phyloP scores from a whole-genome alignment of 2,888 invertebrate species.

The Clusia tigrina region DNA sequence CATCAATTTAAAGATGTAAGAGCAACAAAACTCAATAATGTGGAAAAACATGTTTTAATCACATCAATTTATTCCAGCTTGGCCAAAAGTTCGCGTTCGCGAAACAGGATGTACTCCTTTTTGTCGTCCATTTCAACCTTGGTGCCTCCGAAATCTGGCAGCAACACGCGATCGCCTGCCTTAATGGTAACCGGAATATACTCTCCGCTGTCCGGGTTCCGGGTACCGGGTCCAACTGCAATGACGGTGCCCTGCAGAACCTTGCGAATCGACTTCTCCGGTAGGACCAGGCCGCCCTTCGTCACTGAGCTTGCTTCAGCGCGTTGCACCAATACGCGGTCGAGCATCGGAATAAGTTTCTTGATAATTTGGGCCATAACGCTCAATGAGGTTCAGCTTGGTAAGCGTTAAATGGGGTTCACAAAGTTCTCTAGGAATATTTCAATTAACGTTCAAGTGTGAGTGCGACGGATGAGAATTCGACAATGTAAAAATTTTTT shows the following conservation, averaged over 20 bases:
- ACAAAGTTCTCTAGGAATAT: no score
- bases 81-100: slow-evolving; percentile 95
- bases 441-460: no score
- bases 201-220: slow-evolving; percentile 84
- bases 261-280: slow-evolving; percentile 95
- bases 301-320: slow-evolving; percentile 91
- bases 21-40: no score
- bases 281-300: slow-evolving; percentile 95
- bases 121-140: slow-evolving; percentile 91
- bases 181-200: slow-evolving; percentile 81
- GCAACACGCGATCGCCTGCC: slow-evolving; percentile 91
- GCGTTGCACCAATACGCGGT: slow-evolving; percentile 92
- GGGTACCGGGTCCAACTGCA: slow-evolving; percentile 90
- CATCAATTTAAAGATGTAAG: no score
- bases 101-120: slow-evolving; percentile 91
- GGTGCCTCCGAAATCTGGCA: slow-evolving; percentile 99
- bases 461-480: no score
- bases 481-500: no score
- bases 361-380: slow-evolving; percentile 69
- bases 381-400: no score
- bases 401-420: no score
- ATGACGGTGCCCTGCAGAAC: slow-evolving; percentile 92
- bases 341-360: slow-evolving; percentile 87
- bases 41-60: no score
- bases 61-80: slow-evolving; percentile 80